Percentiles rank a stretch among this genome's conserved stretches.
These are phyloP conservation scores for Poecilia velifera DNA, from an alignment of 2,797 vertebrate genomes.

Conservation along the genomic window DNA sequence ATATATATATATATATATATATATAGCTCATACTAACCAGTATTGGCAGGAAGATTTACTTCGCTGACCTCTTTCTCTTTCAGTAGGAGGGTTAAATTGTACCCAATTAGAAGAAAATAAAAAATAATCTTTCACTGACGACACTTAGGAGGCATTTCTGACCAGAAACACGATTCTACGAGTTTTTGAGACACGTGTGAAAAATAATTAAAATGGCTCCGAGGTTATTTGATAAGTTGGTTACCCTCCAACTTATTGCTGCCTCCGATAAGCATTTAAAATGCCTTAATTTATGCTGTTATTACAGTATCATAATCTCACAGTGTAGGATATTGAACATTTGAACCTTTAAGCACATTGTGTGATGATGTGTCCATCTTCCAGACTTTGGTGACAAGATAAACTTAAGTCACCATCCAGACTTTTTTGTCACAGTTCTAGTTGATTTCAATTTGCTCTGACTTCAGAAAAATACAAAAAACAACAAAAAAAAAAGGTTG, in stretches of 20 bases:
- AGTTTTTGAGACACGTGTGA: background rate
- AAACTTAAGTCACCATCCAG: background rate
- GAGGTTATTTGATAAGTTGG: background rate
- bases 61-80: background rate
- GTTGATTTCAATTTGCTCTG: background rate
- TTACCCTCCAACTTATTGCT: background rate
- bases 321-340: background rate
- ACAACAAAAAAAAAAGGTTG: background rate
- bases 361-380: background rate
- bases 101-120: constrained; percentile 8
- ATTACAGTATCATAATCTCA: background rate
- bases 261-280: background rate
- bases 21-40: background rate
- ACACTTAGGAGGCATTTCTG: background rate
- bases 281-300: background rate
- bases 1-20: too few relatives aligned
- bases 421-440: background rate
- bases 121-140: background rate
- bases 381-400: background rate
- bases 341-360: background rate
- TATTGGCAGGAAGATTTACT: constrained; percentile 9
- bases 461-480: background rate
- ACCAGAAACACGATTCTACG: background rate
- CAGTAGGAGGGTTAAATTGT: background rate
- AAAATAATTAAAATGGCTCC: background rate